Conservation (phyloP, 64 coral and sea anemone species). For the Acropora tenuis region DNA sequence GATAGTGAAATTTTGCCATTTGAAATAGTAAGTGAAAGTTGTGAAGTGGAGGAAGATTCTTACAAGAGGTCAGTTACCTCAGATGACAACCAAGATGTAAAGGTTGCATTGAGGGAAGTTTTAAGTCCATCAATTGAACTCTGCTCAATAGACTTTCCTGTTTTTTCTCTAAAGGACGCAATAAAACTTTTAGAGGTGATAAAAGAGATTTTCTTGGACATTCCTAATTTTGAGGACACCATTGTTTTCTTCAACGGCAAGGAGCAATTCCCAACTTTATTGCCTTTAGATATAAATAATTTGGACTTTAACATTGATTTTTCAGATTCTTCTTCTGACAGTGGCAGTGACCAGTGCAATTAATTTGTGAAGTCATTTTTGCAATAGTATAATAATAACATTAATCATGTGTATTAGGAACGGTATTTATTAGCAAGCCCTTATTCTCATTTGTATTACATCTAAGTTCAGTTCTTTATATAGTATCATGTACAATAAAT, state of each 20-base stretch:
- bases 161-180: constrained; percentile 54
- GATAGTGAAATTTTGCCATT: constrained; percentile 14
- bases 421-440: constrained; percentile 19
- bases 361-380: not conserved
- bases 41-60: constrained; percentile 14
- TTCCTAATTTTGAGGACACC: constrained; percentile 59
- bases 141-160: constrained; percentile 50
- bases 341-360: constrained; percentile 1
- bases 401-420: not conserved
- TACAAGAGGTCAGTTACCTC: not conserved
- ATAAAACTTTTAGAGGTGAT: constrained; percentile 58
- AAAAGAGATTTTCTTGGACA: constrained; percentile 64
- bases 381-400: not conserved
- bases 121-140: not conserved
- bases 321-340: constrained; percentile 20
- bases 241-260: constrained; percentile 16
- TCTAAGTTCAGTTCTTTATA: constrained; percentile 11
- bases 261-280: constrained; percentile 15
- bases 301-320: constrained; percentile 19
- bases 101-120: constrained; percentile 29
- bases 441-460: not conserved
- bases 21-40: constrained; percentile 20
- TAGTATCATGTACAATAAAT: constrained; percentile 12
- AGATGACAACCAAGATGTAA: not conserved
- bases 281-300: constrained; percentile 6